Evolutionary conservation across 2,113 vertebrate species (phyloP), one percentile per base, ranked within the genome.

Genomic region (Elanoides forficatus): DNA sequence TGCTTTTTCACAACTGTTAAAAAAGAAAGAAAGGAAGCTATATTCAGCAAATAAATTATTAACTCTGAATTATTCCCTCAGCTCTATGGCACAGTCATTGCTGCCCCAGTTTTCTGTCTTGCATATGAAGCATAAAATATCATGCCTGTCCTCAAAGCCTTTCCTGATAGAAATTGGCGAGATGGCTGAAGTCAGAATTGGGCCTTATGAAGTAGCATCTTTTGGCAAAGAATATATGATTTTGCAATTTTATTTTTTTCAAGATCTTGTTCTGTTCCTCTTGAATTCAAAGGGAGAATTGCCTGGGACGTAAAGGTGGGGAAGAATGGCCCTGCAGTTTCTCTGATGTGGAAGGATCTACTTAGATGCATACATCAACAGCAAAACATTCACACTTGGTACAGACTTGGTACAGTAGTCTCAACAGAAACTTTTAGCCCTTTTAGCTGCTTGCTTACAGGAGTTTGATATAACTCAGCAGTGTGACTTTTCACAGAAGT

Each of bases 1-100:
- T 79, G 71, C 71, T 65, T 84, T 91, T 96, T 90, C 89, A 87
- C 81, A 90, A 62, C 68, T 73, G 36, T 85, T 96, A 66, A 73
- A 78, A 89, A 74, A 83, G 32, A 67, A 89, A 94, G 66, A 95
- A 95, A 95, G 71, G 59, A 91, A 94, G 50, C 63, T 95, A 73
- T 96, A 67, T 92, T 88, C 90, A 92, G 84, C 88, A 94, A 93
- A 96, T 97, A 81, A 96, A 97, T 95, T 95, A 97, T 97, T 97
- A 94, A 95, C 45, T 93, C 70, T 80, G 78, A 95, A 89, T 95
- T 84, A 96, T 97, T 97, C 94, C 88, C 97, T 97, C 55, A 90
- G 84, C 91, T 90, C 84, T 80, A 8, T 89, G 78, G 70, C 74
- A 62, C 43, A 87, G 91, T 94, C 78, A 85, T 88, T 95, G 78